Evolutionary conservation across 2,888 invertebrate genomes (phyloP).

Genomic region (Erynnis tages): DNA sequence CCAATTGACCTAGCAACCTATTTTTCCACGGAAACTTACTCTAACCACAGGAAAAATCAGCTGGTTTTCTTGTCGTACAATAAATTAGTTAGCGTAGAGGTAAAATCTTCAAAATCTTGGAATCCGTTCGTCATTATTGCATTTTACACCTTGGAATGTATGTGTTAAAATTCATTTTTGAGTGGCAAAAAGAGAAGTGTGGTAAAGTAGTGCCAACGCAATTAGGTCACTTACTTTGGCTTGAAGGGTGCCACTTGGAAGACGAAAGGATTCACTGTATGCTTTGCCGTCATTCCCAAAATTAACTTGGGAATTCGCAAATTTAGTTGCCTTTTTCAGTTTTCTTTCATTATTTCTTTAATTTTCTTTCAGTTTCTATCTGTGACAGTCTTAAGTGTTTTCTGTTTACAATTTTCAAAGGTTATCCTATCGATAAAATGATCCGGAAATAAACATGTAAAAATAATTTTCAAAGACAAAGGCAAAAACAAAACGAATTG

Average conservation of each 20-base stretch:
- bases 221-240: constrained; percentile 33
- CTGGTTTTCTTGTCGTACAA: constrained; percentile 18
- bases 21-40: constrained; percentile 4
- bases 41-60: constrained; percentile 4
- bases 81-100: constrained; percentile 19
- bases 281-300: constrained; percentile 5
- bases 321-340: too few relatives aligned
- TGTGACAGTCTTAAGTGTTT: too few relatives aligned
- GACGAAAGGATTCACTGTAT: constrained; percentile 20
- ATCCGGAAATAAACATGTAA: too few relatives aligned
- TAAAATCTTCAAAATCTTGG: constrained; percentile 22
- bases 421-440: too few relatives aligned
- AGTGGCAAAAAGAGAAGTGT: neutral
- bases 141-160: neutral
- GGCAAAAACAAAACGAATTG: too few relatives aligned
- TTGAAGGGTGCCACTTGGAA: constrained; percentile 28
- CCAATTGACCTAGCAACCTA: too few relatives aligned
- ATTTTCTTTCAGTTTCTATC: too few relatives aligned
- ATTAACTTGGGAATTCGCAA: too few relatives aligned
- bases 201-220: constrained; percentile 34
- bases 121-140: neutral
- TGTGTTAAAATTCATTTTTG: constrained; percentile 2
- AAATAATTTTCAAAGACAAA: too few relatives aligned
- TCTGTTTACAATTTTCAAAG: too few relatives aligned
- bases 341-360: too few relatives aligned